These are phyloP conservation scores for Chrysina gloriosa DNA, from an alignment of 2,888 invertebrate species.

Conservation along the genomic window DNA sequence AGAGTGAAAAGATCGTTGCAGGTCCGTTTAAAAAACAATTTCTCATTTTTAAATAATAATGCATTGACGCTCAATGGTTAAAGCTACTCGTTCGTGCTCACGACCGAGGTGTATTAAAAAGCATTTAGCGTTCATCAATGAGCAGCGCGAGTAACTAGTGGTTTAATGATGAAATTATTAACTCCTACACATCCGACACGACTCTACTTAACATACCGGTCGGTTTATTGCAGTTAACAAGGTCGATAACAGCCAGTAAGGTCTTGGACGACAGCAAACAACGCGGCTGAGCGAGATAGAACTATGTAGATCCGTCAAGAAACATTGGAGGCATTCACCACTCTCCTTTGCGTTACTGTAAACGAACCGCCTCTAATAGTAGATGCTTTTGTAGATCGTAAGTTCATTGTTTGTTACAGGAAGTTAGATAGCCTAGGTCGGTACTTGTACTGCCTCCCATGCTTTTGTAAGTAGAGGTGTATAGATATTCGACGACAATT, in stretches of 20 bases:
- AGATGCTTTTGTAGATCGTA: constrained; percentile 12
- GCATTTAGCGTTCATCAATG: constrained; percentile 37
- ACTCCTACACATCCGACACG: constrained; percentile 39
- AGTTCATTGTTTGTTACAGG: constrained; percentile 40
- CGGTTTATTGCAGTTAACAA: constrained; percentile 41
- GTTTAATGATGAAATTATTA: constrained; percentile 43
- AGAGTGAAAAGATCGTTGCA: background rate
- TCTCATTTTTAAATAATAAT: constrained; percentile 22
- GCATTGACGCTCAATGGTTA: background rate
- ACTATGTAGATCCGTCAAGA: constrained; percentile 20
- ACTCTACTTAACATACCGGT: constrained; percentile 38
- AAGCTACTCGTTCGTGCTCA: background rate
- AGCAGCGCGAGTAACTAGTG: constrained; percentile 30
- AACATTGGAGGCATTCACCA: constrained; percentile 33
- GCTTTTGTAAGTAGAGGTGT: constrained; percentile 33
- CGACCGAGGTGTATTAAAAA: constrained; percentile 23
- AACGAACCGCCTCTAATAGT: constrained; percentile 38
- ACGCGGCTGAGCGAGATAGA: constrained; percentile 21
- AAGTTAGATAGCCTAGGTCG: constrained; percentile 37
- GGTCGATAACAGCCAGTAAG: constrained; percentile 39
- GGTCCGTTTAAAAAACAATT: constrained; percentile 32
- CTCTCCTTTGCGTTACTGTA: constrained; percentile 23
- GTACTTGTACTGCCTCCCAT: background rate
- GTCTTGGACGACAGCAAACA: constrained; percentile 29
- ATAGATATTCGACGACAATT: constrained; percentile 48